Base-by-base conservation (phyloP, 2,888 invertebrate genomes). In the Lithophane leautieri region DNA sequence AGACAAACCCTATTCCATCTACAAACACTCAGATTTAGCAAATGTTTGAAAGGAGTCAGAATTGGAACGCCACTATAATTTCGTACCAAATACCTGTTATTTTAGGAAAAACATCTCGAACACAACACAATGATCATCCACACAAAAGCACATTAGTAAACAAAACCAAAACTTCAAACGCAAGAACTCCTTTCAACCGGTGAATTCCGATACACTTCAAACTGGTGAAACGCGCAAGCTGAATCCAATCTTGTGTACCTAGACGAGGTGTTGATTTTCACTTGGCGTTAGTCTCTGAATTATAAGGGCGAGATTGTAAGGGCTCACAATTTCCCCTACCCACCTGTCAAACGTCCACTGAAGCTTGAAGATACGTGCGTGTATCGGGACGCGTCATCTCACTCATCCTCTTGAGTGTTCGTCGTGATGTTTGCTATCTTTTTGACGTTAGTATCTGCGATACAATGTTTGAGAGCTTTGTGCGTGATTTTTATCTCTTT, bases 271-370 rank as follows among this genome's bases (percentile, higher is more conserved):
- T 85, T 72, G 22, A 34, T 40, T 77, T 79, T 85, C 77, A 78
- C 56, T 62, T 66, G 75, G 65, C 58, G 22, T 65, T 22, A 40
- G n/a, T 40, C 25, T 75, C 70, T 83, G 80, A 83, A 83, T 86
- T 83, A 83, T 83, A 86, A 69, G 76, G 74, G 76, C 66, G 50
- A 76, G 73, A 78, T 79, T 85, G 75, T 74, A 69, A 81, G 85
- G 80, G 73, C 85, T 88, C 70, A 71, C 63, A 71, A 66, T 61
- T 81, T 71, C 82, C 89, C 90, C 89, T 84, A 74, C 76, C 84
- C 82, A 91, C 92, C 93, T 93, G 93, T 93, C 93, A 93, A 88
- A 89, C 81, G 88, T 86, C 81, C 85, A 92, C 79, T 90, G 91
- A 91, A 87, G 91, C 90, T 89, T 90, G 89, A 91, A 93, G 92